Conservation (phyloP, 2,797 vertebrate species). For the Emys orbicularis region DNA sequence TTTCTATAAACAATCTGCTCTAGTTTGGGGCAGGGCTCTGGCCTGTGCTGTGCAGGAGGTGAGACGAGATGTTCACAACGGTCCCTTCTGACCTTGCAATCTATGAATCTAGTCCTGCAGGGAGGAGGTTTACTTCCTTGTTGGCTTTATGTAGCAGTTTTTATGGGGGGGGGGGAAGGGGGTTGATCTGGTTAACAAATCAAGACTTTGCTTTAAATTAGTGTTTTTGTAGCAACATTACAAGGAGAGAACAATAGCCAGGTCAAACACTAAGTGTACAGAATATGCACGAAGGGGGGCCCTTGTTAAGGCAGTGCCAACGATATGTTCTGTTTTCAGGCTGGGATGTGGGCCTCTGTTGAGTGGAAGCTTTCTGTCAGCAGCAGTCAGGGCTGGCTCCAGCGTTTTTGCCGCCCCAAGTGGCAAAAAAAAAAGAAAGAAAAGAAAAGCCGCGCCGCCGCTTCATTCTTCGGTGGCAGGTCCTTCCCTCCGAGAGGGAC, state of each 20-base stretch:
- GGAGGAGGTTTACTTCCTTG: not conserved
- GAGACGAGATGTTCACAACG: too few relatives aligned
- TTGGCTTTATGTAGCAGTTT: not conserved
- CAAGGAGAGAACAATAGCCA: not conserved
- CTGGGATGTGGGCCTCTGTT: not conserved
- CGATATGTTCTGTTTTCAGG: fast-evolving
- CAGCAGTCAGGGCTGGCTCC: not conserved
- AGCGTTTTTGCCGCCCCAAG: too few relatives aligned
- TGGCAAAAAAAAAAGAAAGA: too few relatives aligned
- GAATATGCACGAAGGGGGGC: fast-evolving
- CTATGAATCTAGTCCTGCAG: not conserved
- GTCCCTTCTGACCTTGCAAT: too few relatives aligned
- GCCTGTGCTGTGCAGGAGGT: too few relatives aligned
- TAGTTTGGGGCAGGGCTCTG: too few relatives aligned
- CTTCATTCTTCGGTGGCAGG: too few relatives aligned
- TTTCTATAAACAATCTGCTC: too few relatives aligned
- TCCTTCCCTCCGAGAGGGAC: too few relatives aligned
- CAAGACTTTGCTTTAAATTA: not conserved
- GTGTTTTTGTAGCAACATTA: not conserved
- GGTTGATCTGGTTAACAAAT: not conserved
- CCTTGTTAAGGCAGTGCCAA: not conserved
- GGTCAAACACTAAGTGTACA: not conserved
- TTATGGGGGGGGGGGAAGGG: not conserved
- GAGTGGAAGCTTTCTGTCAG: not conserved
- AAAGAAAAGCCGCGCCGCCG: too few relatives aligned